Conservation (phyloP, 2,113 vertebrate species). For the Dromiciops gliroides region DNA sequence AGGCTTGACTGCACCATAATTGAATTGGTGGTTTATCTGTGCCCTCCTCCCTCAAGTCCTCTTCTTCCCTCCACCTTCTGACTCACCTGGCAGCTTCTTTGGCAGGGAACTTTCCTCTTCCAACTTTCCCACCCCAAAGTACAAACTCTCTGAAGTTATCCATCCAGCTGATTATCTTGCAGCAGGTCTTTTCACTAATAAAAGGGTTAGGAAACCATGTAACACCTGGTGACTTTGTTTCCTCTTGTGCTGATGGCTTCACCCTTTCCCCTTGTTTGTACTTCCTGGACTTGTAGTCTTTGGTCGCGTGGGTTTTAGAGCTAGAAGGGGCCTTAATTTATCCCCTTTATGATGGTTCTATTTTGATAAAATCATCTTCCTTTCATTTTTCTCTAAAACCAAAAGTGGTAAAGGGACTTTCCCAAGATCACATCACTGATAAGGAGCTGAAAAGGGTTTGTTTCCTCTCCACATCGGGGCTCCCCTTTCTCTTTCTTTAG, state of each 20-base stretch:
- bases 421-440: not conserved
- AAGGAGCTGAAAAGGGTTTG: not conserved
- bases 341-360: not conserved
- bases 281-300: not conserved
- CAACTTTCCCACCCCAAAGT: not conserved
- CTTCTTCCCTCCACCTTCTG: not conserved
- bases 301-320: not conserved
- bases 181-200: not conserved
- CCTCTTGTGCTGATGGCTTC: not conserved
- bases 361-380: not conserved
- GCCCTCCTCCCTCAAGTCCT: not conserved
- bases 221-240: not conserved
- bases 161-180: not conserved
- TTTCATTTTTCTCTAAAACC: not conserved
- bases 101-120: not conserved
- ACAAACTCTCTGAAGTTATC: conserved; percentile 1
- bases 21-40: not conserved
- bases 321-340: not conserved
- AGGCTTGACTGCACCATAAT: not conserved
- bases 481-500: not conserved
- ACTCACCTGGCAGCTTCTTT: not conserved
- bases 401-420: not conserved
- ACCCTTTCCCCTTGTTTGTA: not conserved
- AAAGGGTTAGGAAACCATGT: not conserved
- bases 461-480: not conserved